phyloP scores from a whole-genome alignment of 2,797 vertebrate species.

The Xenentodon cancila region DNA sequence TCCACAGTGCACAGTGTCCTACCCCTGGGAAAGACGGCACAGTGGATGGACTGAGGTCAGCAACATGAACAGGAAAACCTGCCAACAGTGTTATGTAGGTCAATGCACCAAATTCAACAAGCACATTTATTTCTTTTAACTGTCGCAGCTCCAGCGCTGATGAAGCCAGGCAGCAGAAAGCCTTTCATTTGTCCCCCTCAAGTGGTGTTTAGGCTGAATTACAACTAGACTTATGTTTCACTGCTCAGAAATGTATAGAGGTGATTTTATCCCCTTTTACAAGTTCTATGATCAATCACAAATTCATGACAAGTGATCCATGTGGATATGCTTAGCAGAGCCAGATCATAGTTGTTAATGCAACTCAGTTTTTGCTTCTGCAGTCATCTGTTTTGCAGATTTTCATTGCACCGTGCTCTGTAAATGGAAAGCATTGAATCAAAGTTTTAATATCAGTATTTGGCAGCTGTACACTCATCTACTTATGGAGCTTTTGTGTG shows the following conservation, averaged over 20 bases:
- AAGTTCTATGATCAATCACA: conserved; percentile 4
- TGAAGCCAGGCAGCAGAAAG: conserved; percentile 16
- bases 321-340: no score
- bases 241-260: neutral
- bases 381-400: neutral
- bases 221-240: conserved; percentile 8
- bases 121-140: conserved; percentile 14
- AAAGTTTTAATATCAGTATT: conserved; percentile 1
- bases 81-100: conserved; percentile 19
- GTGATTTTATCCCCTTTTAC: neutral
- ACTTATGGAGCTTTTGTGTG: conserved; percentile 22
- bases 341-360: no score
- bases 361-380: no score
- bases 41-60: conserved; percentile 48
- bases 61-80: conserved; percentile 34
- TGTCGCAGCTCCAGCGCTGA: conserved; percentile 13
- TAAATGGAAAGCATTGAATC: conserved; percentile 5
- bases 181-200: conserved; percentile 55
- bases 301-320: conserved; percentile 1
- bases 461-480: conserved; percentile 17
- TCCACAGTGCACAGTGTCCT: conserved; percentile 52
- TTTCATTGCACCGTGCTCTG: conserved; percentile 2
- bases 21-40: conserved; percentile 24
- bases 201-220: conserved; percentile 47
- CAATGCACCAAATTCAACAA: conserved; percentile 2